Conservation (phyloP, 37 sponge, comb jelly and placozoan genomes). For the Petrosia ficiformis region DNA sequence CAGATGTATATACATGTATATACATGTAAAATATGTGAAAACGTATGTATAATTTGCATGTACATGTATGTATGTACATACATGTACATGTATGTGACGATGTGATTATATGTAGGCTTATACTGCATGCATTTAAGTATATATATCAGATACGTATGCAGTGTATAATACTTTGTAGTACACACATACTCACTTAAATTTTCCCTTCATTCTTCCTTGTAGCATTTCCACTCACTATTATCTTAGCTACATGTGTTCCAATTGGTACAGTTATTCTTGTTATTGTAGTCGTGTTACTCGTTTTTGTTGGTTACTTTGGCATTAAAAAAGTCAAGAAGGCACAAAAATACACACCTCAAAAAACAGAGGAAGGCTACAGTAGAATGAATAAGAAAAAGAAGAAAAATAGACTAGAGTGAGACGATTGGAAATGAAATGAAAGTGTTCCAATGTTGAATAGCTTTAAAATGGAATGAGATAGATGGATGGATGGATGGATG, state of each 20-base stretch:
- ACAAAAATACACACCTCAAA: background rate
- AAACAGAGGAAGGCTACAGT: background rate
- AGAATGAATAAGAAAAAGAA: background rate
- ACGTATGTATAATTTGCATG: no score
- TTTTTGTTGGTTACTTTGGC: background rate
- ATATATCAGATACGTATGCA: background rate
- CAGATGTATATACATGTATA: no score
- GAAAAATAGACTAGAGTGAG: background rate
- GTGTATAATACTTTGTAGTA: background rate
- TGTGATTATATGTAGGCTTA: no score
- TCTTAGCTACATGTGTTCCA: constrained; percentile 1
- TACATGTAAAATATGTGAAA: no score
- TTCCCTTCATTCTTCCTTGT: background rate
- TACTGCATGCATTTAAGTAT: no score
- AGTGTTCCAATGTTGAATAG: no score
- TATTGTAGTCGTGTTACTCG: background rate
- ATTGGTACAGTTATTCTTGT: background rate
- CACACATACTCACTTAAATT: background rate
- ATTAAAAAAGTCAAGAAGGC: background rate
- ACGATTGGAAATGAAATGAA: no score
- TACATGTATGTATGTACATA: no score
- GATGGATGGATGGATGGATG: no score
- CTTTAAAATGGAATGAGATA: no score
- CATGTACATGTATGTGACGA: no score
- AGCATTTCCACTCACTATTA: constrained; percentile 12